Evolutionary conservation across 2,113 vertebrate genomes (phyloP).

Genomic region (Hypocryptadius cinnamomeus): DNA sequence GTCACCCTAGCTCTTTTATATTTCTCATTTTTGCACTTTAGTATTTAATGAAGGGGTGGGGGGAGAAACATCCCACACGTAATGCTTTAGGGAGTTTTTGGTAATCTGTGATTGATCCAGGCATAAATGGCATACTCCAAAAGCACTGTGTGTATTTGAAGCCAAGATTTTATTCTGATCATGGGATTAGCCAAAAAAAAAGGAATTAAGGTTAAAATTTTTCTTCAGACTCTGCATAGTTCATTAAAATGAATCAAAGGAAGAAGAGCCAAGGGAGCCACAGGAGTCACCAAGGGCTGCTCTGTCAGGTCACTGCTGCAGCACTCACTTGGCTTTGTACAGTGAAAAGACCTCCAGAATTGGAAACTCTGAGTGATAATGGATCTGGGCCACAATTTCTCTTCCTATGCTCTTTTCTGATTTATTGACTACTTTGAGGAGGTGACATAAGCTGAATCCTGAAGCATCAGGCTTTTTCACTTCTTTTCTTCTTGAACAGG

Average conservation of each 20-base stretch:
- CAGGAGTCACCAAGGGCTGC: background rate
- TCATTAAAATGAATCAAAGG: constrained; percentile 8
- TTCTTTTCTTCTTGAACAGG: background rate
- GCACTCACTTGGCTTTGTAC: background rate
- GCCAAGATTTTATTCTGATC: background rate
- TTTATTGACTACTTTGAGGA: background rate
- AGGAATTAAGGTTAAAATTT: background rate
- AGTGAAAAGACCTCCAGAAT: background rate
- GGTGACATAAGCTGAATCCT: background rate
- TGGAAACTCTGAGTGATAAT: background rate
- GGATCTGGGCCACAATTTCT: background rate
- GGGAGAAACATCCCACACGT: fast-evolving
- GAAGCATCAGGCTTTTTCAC: background rate
- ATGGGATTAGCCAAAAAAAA: background rate
- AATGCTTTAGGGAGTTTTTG: background rate
- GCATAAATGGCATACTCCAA: background rate
- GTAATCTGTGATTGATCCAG: background rate
- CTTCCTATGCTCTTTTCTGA: background rate
- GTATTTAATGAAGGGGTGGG: background rate
- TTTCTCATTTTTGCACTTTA: background rate
- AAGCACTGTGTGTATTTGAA: background rate
- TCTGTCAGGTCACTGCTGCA: background rate
- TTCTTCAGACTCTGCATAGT: background rate
- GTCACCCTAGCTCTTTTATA: background rate
- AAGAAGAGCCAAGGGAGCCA: background rate